Percentiles rank a stretch among this genome's conserved stretches.
Conservation (phyloP, 1,140 invertebrate genomes). For the Muscidifurax raptorellus region DNA sequence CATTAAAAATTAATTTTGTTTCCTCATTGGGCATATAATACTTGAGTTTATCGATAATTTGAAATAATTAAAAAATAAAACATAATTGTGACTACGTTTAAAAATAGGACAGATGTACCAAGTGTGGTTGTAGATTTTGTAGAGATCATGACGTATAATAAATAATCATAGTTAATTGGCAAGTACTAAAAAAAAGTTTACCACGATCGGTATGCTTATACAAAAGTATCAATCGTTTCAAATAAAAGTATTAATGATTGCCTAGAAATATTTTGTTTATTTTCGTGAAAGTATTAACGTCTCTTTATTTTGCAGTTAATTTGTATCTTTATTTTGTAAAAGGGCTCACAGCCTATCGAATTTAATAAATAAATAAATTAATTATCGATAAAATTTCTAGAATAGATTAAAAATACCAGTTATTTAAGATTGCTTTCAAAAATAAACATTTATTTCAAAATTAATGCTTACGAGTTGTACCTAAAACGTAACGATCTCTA, state of each 20-base stretch:
- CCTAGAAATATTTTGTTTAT: constrained; percentile 48
- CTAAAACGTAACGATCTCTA: constrained; percentile 68
- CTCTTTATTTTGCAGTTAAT: constrained; percentile 34
- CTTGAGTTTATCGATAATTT: constrained; percentile 25
- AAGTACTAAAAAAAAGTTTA: not conserved
- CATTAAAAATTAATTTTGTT: constrained; percentile 35
- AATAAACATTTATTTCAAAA: constrained; percentile 75
- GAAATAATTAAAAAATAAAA: constrained; percentile 27
- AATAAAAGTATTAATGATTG: constrained; percentile 26
- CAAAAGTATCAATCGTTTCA: not conserved
- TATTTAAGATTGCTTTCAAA: constrained; percentile 70
- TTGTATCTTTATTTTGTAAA: constrained; percentile 40
- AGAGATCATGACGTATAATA: not conserved
- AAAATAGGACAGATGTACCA: not conserved
- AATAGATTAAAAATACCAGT: constrained; percentile 51
- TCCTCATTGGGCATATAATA: constrained; percentile 39
- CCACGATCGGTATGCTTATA: not conserved
- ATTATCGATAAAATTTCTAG: constrained; percentile 44
- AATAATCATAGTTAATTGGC: not conserved
- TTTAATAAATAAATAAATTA: constrained; percentile 50
- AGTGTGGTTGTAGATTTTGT: not conserved
- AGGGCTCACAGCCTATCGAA: constrained; percentile 48
- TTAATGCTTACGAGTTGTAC: constrained; percentile 72
- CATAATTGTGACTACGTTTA: constrained; percentile 5
- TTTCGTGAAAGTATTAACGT: constrained; percentile 35